Conservation (phyloP, 2,797 vertebrate genomes). For the Sebastiscus tertius region DNA sequence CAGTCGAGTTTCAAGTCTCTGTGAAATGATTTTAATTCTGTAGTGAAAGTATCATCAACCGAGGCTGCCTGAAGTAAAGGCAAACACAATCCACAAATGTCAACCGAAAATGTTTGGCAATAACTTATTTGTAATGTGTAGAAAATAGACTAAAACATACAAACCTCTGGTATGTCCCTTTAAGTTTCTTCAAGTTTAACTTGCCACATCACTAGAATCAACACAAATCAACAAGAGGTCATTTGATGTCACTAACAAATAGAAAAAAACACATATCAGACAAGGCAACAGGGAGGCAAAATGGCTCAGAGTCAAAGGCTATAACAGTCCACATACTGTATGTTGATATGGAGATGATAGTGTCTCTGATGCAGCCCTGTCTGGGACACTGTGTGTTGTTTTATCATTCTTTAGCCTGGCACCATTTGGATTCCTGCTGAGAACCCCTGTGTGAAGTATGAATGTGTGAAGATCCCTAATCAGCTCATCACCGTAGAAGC, state of each 20-base stretch:
- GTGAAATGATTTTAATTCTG: neutral
- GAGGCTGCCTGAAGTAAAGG: no score
- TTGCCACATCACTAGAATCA: neutral
- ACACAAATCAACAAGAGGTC: neutral
- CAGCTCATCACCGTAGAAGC: slow-evolving; percentile 73
- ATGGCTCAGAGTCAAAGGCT: neutral
- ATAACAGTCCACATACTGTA: neutral
- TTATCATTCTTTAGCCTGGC: slow-evolving; percentile 73
- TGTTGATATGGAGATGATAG: neutral
- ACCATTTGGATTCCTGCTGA: slow-evolving; percentile 67
- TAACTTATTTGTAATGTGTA: neutral
- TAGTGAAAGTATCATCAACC: neutral
- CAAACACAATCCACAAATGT: no score
- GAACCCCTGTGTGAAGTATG: slow-evolving; percentile 80
- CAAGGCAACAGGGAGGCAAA: neutral
- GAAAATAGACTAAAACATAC: neutral
- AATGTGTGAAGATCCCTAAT: slow-evolving; percentile 68
- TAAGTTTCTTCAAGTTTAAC: neutral
- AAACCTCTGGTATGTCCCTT: neutral
- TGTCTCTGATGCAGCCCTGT: neutral
- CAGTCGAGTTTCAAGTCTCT: neutral
- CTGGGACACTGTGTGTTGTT: neutral
- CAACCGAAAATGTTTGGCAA: neutral
- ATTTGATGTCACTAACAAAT: no score
- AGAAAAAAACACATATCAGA: neutral